phyloP scores from a whole-genome alignment of 2,797 vertebrate species.

The Aldrovandia affinis region DNA sequence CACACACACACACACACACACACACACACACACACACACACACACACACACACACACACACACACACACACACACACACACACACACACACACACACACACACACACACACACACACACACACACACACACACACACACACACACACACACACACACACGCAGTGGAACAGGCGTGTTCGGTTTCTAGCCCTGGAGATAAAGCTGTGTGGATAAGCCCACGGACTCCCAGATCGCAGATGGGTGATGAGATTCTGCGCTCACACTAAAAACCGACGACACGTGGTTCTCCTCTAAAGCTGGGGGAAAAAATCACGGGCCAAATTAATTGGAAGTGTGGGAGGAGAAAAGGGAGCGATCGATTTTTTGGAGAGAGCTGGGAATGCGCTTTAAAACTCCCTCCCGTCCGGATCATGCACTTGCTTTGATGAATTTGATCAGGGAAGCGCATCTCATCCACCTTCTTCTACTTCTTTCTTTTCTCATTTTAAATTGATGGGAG shows the following conservation, averaged over 20 bases:
- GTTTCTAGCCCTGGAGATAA: background rate
- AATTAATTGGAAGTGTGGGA: background rate
- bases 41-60: too few relatives aligned
- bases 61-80: too few relatives aligned
- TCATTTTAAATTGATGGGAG: background rate
- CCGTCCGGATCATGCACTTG: background rate
- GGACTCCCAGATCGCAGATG: background rate
- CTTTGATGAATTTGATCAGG: conserved; percentile 4
- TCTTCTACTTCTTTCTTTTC: background rate
- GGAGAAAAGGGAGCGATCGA: background rate
- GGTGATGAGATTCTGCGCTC: background rate
- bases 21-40: too few relatives aligned
- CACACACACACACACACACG: background rate
- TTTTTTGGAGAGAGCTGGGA: background rate
- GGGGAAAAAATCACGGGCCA: background rate
- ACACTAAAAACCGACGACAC: background rate
- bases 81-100: background rate
- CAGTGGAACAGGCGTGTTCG: background rate
- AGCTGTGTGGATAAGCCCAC: background rate
- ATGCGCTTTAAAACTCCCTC: background rate
- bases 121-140: background rate
- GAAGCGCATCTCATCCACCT: background rate
- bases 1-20: too few relatives aligned
- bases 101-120: background rate
- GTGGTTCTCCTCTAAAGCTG: background rate